Percentiles rank a stretch among this genome's conserved stretches.
phyloP scores from a whole-genome alignment of 2,888 invertebrate genomes.

The Drosophila crucigera region DNA sequence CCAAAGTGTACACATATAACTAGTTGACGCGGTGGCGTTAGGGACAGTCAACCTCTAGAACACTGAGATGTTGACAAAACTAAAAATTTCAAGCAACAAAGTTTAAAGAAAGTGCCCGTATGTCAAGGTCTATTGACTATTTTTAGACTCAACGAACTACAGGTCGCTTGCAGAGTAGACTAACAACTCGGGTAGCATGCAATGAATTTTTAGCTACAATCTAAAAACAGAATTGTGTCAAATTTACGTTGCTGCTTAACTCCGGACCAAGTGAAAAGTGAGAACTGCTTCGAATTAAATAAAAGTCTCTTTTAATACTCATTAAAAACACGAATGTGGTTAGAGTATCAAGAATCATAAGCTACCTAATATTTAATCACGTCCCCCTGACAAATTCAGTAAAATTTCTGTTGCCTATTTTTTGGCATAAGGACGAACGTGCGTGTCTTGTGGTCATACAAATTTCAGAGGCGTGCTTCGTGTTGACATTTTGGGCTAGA shows the following conservation, averaged over 20 bases:
- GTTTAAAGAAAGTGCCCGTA: not conserved
- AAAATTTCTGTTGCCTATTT: conserved; percentile 25
- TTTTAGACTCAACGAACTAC: not conserved
- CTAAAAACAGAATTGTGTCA: not conserved
- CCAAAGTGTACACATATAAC: conserved; percentile 23
- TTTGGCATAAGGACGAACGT: conserved; percentile 26
- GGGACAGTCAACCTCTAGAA: not conserved
- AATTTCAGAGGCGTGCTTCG: conserved; percentile 54
- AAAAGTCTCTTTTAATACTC: conserved; percentile 27
- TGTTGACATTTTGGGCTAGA: conserved; percentile 74
- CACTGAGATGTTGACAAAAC: conserved; percentile 3
- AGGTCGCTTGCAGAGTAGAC: not conserved
- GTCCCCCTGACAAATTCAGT: not conserved
- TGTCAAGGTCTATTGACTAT: not conserved
- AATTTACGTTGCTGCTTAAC: not conserved
- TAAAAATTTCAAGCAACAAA: conserved; percentile 21
- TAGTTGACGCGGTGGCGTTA: too few relatives aligned
- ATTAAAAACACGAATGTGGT: conserved; percentile 11
- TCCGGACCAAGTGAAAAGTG: too few relatives aligned
- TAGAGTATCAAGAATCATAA: conserved; percentile 16
- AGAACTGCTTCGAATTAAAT: too few relatives aligned
- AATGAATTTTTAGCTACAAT: not conserved
- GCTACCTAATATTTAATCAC: not conserved
- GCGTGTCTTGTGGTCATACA: conserved; percentile 68
- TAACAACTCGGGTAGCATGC: not conserved